Evolutionary conservation across 2,113 vertebrate genomes (phyloP).

Genomic region (Silurus meridionalis): DNA sequence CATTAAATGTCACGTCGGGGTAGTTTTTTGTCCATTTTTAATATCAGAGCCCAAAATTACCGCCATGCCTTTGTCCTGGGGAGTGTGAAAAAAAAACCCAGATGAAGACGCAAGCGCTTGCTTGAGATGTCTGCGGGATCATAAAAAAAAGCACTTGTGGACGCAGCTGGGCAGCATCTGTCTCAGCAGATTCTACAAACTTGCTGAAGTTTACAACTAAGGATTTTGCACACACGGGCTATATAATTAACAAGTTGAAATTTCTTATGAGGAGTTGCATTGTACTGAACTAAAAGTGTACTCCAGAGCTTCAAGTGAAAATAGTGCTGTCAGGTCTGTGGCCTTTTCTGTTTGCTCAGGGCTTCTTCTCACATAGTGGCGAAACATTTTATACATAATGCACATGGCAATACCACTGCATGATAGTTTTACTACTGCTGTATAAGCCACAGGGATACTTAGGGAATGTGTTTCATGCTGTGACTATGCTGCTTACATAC

Average conservation of each 20-base stretch:
- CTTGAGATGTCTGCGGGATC: background rate
- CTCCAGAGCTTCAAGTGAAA: background rate
- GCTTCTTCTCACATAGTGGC: background rate
- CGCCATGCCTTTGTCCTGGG: background rate
- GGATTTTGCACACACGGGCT: background rate
- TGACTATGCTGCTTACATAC: background rate
- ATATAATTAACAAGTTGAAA: background rate
- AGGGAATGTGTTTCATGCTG: background rate
- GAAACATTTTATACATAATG: background rate
- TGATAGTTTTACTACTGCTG: background rate
- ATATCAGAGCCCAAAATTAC: background rate
- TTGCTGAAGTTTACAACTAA: constrained; percentile 9
- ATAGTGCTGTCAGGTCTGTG: background rate
- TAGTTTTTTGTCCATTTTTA: constrained; percentile 9
- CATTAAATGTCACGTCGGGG: background rate
- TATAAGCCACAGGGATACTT: background rate
- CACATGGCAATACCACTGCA: background rate
- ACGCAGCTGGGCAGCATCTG: constrained; percentile 5
- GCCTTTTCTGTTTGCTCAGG: background rate
- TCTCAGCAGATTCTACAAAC: constrained; percentile 8
- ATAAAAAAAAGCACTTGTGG: background rate
- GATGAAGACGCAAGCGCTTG: background rate
- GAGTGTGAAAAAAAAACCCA: background rate
- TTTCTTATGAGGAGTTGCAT: background rate
- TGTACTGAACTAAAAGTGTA: background rate